Evolutionary conservation across 2,797 vertebrate species (phyloP).

Genomic region (Chelonia mydas): DNA sequence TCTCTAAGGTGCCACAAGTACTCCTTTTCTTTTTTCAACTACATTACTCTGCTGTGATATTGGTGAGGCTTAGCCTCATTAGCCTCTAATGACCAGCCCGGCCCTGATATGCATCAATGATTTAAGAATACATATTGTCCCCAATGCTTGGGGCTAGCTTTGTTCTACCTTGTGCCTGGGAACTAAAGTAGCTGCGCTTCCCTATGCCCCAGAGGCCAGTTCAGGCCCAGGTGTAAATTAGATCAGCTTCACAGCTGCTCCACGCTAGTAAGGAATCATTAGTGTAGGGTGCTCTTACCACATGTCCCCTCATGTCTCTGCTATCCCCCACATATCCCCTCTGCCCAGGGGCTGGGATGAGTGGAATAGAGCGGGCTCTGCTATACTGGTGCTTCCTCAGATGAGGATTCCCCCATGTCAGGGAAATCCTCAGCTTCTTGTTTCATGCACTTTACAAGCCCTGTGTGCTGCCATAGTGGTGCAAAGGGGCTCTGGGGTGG

Average conservation of each 20-base stretch:
- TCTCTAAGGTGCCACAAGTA: too few relatives aligned
- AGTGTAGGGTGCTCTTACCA: background rate
- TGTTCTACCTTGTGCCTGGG: background rate
- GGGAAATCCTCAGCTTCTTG: rapidly evolving
- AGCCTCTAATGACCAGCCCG: background rate
- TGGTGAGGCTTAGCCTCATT: background rate
- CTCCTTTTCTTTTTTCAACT: too few relatives aligned
- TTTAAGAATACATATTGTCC: background rate
- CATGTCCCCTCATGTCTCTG: background rate
- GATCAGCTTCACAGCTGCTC: background rate
- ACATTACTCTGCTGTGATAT: background rate
- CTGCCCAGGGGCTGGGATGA: background rate
- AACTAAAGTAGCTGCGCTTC: background rate
- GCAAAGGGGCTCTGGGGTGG: background rate
- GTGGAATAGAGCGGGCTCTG: rapidly evolving
- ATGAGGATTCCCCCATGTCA: background rate
- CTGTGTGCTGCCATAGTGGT: background rate
- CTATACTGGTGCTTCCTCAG: background rate
- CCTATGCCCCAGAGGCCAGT: background rate
- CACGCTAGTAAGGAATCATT: background rate
- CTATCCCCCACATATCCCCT: rapidly evolving
- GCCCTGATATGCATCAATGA: too few relatives aligned
- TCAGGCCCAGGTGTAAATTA: background rate
- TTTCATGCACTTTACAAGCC: background rate
- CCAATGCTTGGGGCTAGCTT: background rate